These are phyloP conservation scores for Centropristis striata DNA, from an alignment of 2,113 vertebrate species.

Conservation along the genomic window DNA sequence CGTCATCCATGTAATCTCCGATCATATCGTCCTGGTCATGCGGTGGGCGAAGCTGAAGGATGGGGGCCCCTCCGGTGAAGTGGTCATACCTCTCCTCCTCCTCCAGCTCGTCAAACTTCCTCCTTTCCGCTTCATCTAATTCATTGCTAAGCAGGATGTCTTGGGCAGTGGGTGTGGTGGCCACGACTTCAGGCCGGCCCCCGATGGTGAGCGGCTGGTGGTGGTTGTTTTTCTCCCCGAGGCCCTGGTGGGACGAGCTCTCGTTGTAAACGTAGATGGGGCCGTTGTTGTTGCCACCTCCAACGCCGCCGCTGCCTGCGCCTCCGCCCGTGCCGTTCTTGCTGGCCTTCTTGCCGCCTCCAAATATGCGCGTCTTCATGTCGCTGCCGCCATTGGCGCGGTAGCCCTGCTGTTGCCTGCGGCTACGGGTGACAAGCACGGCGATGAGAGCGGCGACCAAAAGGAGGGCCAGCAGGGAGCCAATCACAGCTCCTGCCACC, in stretches of 20 bases:
- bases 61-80: constrained; percentile 83
- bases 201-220: constrained; percentile 75
- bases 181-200: constrained; percentile 63
- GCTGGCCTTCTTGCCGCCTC: constrained; percentile 84
- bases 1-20: constrained; percentile 87
- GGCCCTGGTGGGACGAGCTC: constrained; percentile 74
- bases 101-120: constrained; percentile 87
- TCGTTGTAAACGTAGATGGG: constrained; percentile 85
- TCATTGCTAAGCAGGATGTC: constrained; percentile 85
- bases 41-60: constrained; percentile 81
- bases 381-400: constrained; percentile 81
- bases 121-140: constrained; percentile 83
- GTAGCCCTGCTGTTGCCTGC: constrained; percentile 84
- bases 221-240: constrained; percentile 84
- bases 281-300: constrained; percentile 83
- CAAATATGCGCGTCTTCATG: constrained; percentile 88
- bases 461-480: constrained; percentile 88
- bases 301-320: constrained; percentile 61
- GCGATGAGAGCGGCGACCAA: constrained; percentile 85
- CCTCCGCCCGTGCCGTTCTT: constrained; percentile 83
- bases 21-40: constrained; percentile 72
- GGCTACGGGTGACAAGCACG: constrained; percentile 85
- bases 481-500: constrained; percentile 90
- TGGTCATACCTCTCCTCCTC: constrained; percentile 87
- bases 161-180: constrained; percentile 81